A percentile compares a stretch with the other conserved stretches of the same genome.
phyloP scores from a whole-genome alignment of 2,888 invertebrate genomes.

The Dryobota labecula region DNA sequence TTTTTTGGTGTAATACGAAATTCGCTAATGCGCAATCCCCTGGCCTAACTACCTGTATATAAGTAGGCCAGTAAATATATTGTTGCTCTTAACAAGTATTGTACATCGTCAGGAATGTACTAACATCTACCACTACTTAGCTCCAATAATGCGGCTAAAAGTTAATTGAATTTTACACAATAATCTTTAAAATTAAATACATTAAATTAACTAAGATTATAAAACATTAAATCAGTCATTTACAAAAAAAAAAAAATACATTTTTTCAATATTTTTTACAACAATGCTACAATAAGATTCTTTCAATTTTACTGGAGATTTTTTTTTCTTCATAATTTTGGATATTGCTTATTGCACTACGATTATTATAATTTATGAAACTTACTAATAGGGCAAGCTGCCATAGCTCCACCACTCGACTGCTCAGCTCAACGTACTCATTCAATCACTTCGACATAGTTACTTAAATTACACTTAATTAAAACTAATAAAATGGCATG shows the following conservation, averaged over 20 bases:
- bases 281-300: conserved; percentile 69
- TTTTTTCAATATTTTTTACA: conserved; percentile 71
- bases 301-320: conserved; percentile 63
- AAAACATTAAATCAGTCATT: conserved; percentile 86
- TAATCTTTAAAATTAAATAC: conserved; percentile 79
- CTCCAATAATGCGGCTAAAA: conserved; percentile 71
- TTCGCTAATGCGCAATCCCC: conserved; percentile 78
- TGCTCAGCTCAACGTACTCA: conserved; percentile 41
- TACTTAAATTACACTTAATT: conserved; percentile 62
- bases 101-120: conserved; percentile 89
- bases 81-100: conserved; percentile 79
- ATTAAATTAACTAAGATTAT: conserved; percentile 80
- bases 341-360: conserved; percentile 79
- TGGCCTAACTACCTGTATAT: conserved; percentile 75
- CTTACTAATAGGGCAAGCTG: conserved; percentile 61
- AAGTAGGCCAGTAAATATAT: conserved; percentile 77
- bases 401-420: conserved; percentile 47
- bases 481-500: conserved; percentile 75
- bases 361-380: conserved; percentile 61
- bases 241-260: conserved; percentile 76
- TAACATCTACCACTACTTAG: conserved; percentile 82
- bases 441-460: conserved; percentile 46
- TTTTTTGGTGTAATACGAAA: conserved; percentile 88
- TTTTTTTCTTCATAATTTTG: conserved; percentile 68
- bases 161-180: conserved; percentile 74